Evolutionary conservation across 2,888 invertebrate species (phyloP).

Genomic region (Kuschelorhynchus macadamiae): DNA sequence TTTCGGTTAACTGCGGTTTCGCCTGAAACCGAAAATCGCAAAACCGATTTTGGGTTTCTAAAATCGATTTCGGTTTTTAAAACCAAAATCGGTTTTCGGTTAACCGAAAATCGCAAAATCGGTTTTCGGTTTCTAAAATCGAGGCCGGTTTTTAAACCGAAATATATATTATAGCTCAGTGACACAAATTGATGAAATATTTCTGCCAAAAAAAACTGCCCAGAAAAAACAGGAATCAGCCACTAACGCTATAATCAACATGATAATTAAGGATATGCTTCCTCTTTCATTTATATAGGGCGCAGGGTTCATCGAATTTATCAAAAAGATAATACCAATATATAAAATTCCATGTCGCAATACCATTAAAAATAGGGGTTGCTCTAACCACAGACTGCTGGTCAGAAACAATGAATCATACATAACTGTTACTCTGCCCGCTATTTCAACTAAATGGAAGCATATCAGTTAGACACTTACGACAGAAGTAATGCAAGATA

Average conservation of each 20-base stretch:
- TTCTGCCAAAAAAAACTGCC: too few species aligned
- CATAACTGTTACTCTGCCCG: slow-evolving; percentile 48
- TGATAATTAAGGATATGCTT: background rate
- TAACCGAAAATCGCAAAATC: too few species aligned
- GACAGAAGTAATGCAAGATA: slow-evolving; percentile 38
- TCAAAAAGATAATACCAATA: slow-evolving; percentile 32
- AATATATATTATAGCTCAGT: too few species aligned
- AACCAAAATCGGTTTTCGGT: too few species aligned
- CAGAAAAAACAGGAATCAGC: background rate
- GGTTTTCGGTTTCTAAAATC: too few species aligned
- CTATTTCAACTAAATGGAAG: slow-evolving; percentile 36
- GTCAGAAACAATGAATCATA: slow-evolving; percentile 46
- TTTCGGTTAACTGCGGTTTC: too few species aligned
- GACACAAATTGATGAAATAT: too few species aligned
- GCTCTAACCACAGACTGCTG: slow-evolving; percentile 9
- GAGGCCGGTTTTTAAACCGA: too few species aligned
- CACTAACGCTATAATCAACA: background rate
- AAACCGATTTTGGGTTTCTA: too few species aligned
- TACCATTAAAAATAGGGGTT: slow-evolving; percentile 32
- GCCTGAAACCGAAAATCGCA: too few species aligned
- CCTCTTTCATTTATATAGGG: background rate
- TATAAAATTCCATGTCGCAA: slow-evolving; percentile 41
- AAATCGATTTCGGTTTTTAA: too few species aligned
- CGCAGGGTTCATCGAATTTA: slow-evolving; percentile 32
- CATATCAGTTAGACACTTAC: slow-evolving; percentile 32